A percentile compares a stretch with the other conserved stretches of the same genome.
phyloP scores from a whole-genome alignment of 2,888 invertebrate genomes.

The Eristalis pertinax region DNA sequence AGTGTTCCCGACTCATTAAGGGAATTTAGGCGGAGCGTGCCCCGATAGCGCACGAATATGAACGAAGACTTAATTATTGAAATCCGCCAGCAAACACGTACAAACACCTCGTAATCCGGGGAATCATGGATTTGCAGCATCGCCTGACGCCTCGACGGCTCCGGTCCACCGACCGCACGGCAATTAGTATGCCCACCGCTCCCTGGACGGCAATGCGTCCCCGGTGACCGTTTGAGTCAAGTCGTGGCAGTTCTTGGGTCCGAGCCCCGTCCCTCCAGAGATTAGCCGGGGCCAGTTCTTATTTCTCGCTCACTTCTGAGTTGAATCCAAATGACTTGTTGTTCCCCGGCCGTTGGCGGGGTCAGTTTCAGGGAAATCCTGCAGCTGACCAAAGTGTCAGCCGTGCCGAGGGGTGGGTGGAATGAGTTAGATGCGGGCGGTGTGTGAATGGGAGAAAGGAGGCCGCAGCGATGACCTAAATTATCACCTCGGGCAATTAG shows the following conservation, averaged over 20 bases:
- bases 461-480: slow-evolving; percentile 46
- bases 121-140: slow-evolving; percentile 20
- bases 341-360: background rate
- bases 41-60: slow-evolving; percentile 1
- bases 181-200: slow-evolving; percentile 34
- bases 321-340: slow-evolving; percentile 49
- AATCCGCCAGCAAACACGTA: slow-evolving; percentile 42
- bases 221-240: slow-evolving; percentile 28
- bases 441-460: slow-evolving; percentile 5
- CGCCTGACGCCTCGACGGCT: background rate
- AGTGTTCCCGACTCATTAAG: background rate
- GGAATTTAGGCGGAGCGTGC: background rate
- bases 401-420: background rate
- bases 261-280: background rate
- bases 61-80: slow-evolving; percentile 27
- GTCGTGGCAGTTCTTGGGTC: background rate
- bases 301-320: slow-evolving; percentile 20
- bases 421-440: background rate
- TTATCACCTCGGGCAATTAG: slow-evolving; percentile 69
- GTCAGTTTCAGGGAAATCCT: slow-evolving; percentile 28
- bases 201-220: background rate
- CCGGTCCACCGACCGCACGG: slow-evolving; percentile 26
- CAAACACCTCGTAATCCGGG: slow-evolving; percentile 46
- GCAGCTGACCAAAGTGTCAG: slow-evolving; percentile 42
- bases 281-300: slow-evolving; percentile 9